A percentile compares a stretch with the other conserved stretches of the same genome.
phyloP scores from a whole-genome alignment of 2,888 invertebrate species.

The Ennomos erosarius region DNA sequence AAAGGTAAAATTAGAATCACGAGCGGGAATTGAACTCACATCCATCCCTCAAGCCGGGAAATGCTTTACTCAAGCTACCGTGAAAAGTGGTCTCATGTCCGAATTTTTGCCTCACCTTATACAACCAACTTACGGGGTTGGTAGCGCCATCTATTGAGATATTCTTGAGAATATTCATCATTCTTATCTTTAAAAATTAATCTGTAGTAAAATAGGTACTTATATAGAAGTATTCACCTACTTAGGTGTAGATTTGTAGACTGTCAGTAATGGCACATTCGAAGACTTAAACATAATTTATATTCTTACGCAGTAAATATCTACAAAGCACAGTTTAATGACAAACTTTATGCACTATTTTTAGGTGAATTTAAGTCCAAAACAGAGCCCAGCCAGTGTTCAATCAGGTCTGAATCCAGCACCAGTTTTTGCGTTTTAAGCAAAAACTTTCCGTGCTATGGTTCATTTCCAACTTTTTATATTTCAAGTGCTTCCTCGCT shows the following conservation, averaged over 20 bases:
- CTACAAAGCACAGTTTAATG: conserved; percentile 31
- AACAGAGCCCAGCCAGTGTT: conserved; percentile 30
- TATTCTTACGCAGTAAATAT: conserved; percentile 37
- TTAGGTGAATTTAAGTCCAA: conserved; percentile 32
- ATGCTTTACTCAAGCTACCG: too few relatives aligned
- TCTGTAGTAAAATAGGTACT: too few relatives aligned
- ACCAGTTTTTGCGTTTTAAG: conserved; percentile 34
- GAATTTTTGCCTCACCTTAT: too few relatives aligned
- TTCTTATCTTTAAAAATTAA: too few relatives aligned
- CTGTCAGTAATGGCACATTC: conserved; percentile 30
- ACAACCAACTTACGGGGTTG: too few relatives aligned
- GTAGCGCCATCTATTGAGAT: too few relatives aligned
- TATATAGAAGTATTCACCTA: not conserved
- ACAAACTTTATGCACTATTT: conserved; percentile 41
- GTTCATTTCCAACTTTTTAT: conserved; percentile 26
- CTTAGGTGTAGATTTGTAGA: conserved; percentile 4
- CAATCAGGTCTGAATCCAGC: conserved; percentile 35
- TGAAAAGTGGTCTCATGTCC: too few relatives aligned
- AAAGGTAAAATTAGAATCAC: too few relatives aligned
- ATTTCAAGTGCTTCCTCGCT: conserved; percentile 19
- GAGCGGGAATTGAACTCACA: too few relatives aligned
- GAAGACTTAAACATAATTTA: conserved; percentile 25
- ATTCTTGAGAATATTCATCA: too few relatives aligned
- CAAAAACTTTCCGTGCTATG: conserved; percentile 17
- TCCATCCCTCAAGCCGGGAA: too few relatives aligned